Base-by-base conservation (phyloP, 2,888 invertebrate genomes). In the Malthinus flaveolus region DNA sequence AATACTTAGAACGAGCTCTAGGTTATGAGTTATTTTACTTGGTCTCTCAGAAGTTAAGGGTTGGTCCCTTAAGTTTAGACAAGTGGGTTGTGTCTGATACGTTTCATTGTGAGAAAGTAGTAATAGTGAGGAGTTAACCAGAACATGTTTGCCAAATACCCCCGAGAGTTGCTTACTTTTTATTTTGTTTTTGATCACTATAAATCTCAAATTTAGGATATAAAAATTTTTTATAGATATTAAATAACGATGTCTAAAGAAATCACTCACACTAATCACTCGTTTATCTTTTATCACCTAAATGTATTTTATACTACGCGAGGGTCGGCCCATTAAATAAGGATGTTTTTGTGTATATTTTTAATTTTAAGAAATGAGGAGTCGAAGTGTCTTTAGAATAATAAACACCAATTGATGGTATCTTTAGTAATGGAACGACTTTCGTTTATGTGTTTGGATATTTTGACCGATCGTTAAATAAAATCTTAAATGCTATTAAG, bases 141-240 rank as follows among this genome's bases (percentile, higher is more conserved):
- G 23, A 5, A 23, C 3, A 23, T 2, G 23, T 23, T 23, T 2
- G 5, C 3, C 23, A 5, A 23, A 23, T 23, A 23, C 5, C 2
- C 49, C 54, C 53, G 23, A 59, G 36, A 42, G 32, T n/a, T 23
- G 56, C 56, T 61, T 57, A 53, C 61, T 61, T 57, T 57, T 61
- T 61, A 61, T 61, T 61, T 61, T 61, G 49, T 57, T 60, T 52
- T 52, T 61, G 50, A 59, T 59, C 59, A 59, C 59, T 59, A 31
- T 49, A 12, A 42, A 37, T 49, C n/a, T 11, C 35, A 23, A 7
- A 23, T 44, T 10, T 35, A 42, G 39, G 23, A 42, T 42, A 42
- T 8, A 32, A 52, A 13, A 44, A 42, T 33, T 34, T 13, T 23
- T 44, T 34, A 10, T 45, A 52, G 15, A 9, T 39, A 39, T 10